Evolutionary conservation across 2,888 invertebrate genomes (phyloP).

Genomic region (Athalia rosae): DNA sequence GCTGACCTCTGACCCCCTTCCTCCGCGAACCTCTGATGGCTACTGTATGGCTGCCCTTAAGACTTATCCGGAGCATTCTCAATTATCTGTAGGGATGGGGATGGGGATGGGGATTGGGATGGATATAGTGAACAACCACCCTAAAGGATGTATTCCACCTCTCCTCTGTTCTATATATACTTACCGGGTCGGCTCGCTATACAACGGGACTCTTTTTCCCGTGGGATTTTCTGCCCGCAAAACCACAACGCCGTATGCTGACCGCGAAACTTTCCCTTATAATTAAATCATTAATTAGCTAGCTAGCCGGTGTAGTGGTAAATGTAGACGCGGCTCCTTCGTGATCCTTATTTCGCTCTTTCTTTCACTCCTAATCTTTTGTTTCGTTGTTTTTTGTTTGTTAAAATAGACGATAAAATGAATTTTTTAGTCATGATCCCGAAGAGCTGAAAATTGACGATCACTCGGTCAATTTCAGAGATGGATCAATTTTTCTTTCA

Average conservation of each 20-base stretch:
- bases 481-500: too few relatives aligned
- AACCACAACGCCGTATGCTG: slow-evolving; percentile 50
- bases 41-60: slow-evolving; percentile 57
- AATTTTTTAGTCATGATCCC: too few relatives aligned
- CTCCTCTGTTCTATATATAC: slow-evolving; percentile 34
- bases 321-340: not conserved
- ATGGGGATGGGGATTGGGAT: too few relatives aligned
- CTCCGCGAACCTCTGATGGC: slow-evolving; percentile 50
- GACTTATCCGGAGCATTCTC: slow-evolving; percentile 65
- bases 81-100: slow-evolving; percentile 62
- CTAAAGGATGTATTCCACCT: slow-evolving; percentile 30
- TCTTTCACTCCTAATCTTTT: slow-evolving; percentile 6
- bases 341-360: not conserved
- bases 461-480: too few relatives aligned
- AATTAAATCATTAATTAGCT: slow-evolving; percentile 70
- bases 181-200: too few relatives aligned
- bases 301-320: not conserved
- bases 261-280: slow-evolving; percentile 65
- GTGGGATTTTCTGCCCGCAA: slow-evolving; percentile 50
- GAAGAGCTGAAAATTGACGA: too few relatives aligned
- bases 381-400: not conserved
- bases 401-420: too few relatives aligned
- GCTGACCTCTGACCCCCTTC: slow-evolving; percentile 51
- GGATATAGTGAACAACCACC: slow-evolving; percentile 27
- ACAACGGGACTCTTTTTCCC: slow-evolving; percentile 22